Percentiles rank a stretch among this genome's conserved stretches.
Conservation (phyloP, 2,113 vertebrate species). For the Campylorhamphus procurvoides region DNA sequence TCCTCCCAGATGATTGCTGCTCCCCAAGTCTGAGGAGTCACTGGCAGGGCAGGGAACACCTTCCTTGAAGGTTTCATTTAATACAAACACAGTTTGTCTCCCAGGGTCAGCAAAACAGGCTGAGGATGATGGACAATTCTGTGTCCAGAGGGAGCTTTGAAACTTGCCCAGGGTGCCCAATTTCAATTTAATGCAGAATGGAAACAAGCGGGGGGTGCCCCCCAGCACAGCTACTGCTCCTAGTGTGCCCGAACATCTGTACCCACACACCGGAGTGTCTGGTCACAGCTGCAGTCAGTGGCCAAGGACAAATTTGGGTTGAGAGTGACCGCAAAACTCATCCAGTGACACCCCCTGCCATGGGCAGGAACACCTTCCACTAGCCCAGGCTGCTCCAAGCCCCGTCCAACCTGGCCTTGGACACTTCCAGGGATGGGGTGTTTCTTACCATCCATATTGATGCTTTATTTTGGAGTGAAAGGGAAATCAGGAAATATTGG, state of each 20-base stretch:
- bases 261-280: fast-evolving
- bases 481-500: not conserved
- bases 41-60: not conserved
- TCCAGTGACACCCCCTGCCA: not conserved
- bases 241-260: not conserved
- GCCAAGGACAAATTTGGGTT: fast-evolving
- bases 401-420: fast-evolving
- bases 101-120: not conserved
- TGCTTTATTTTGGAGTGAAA: not conserved
- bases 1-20: not conserved
- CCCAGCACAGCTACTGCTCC: not conserved
- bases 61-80: not conserved
- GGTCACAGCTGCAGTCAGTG: not conserved
- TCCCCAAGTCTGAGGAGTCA: not conserved
- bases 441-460: not conserved
- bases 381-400: not conserved
- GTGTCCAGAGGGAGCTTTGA: not conserved
- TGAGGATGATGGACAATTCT: not conserved
- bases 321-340: not conserved
- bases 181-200: not conserved
- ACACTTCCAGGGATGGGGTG: not conserved
- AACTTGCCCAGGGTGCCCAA: not conserved
- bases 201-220: not conserved
- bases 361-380: not conserved
- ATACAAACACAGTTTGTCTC: not conserved